Conservation (phyloP, 2,113 vertebrate genomes). For the Pogonocichla stellata region DNA sequence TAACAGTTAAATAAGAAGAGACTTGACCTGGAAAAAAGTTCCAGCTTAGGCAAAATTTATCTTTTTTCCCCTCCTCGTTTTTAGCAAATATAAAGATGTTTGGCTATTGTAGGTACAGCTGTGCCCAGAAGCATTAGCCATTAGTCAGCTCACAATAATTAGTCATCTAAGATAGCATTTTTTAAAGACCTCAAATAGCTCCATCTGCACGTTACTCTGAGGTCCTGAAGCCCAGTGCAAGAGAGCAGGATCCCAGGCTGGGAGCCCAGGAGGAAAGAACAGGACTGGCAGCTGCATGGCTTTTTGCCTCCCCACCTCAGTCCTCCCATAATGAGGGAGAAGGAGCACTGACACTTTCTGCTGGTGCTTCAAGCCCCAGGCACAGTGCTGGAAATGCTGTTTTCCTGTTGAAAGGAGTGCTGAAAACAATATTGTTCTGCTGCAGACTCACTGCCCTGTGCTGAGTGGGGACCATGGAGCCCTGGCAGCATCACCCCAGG, state of each 20-base stretch:
- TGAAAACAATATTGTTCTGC: too few species aligned
- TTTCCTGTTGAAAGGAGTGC: neutral
- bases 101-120: conserved; percentile 23
- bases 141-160: conserved; percentile 11
- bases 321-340: neutral
- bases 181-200: neutral
- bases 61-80: neutral
- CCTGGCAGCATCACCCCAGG: fast-evolving
- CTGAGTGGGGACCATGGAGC: fast-evolving
- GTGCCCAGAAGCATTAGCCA: conserved; percentile 22
- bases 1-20: conserved; percentile 31
- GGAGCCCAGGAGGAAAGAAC: neutral
- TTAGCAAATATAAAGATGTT: neutral
- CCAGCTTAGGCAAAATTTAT: neutral
- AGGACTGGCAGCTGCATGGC: fast-evolving
- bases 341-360: neutral
- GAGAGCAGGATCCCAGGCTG: fast-evolving
- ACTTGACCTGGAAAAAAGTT: conserved; percentile 58
- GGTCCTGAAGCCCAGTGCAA: neutral
- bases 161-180: neutral
- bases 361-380: neutral
- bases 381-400: too few species aligned
- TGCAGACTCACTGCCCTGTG: fast-evolving
- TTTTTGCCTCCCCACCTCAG: neutral
- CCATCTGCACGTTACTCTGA: neutral